Percentiles rank a stretch among this genome's conserved stretches.
phyloP scores from a whole-genome alignment of 1,140 invertebrate species.

The Drosophila ohnishii region DNA sequence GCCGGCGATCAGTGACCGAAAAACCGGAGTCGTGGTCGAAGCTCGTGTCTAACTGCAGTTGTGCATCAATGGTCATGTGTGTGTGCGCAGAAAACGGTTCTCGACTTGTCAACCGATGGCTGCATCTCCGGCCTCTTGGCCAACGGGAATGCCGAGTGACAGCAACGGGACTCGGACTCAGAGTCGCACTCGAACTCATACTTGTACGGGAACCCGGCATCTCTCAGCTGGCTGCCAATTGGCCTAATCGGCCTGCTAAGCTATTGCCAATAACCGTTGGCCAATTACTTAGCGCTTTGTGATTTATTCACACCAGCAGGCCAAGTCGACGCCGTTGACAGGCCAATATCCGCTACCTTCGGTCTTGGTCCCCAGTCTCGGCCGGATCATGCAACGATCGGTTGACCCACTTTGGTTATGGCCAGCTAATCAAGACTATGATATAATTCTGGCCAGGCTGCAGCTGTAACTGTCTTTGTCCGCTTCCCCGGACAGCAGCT shows the following conservation, averaged over 20 bases:
- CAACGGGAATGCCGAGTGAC: constrained; percentile 65
- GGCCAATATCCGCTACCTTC: constrained; percentile 60
- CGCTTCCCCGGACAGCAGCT: constrained; percentile 44
- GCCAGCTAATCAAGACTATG: constrained; percentile 49
- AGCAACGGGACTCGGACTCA: constrained; percentile 57
- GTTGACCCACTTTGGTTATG: constrained; percentile 43
- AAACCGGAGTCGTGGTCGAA: constrained; percentile 31
- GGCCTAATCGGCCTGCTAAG: constrained; percentile 62
- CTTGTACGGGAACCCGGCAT: neutral
- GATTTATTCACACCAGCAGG: constrained; percentile 51
- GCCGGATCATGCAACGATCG: constrained; percentile 51
- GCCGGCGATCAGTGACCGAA: constrained; percentile 59
- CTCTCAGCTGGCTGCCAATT: constrained; percentile 52
- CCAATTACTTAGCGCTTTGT: constrained; percentile 65
- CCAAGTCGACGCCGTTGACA: constrained; percentile 43
- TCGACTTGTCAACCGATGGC: constrained; percentile 57
- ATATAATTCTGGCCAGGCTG: constrained; percentile 69
- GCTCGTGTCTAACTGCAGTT: constrained; percentile 72
- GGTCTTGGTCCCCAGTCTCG: constrained; percentile 8
- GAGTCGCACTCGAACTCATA: neutral
- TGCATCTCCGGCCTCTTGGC: constrained; percentile 21
- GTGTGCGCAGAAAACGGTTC: constrained; percentile 50
- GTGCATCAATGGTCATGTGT: constrained; percentile 71
- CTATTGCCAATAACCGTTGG: constrained; percentile 72
- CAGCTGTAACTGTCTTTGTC: constrained; percentile 50